A percentile compares a stretch with the other conserved stretches of the same genome.
phyloP scores from a whole-genome alignment of 1,140 invertebrate species.

The Cardiocondyla obscurior region DNA sequence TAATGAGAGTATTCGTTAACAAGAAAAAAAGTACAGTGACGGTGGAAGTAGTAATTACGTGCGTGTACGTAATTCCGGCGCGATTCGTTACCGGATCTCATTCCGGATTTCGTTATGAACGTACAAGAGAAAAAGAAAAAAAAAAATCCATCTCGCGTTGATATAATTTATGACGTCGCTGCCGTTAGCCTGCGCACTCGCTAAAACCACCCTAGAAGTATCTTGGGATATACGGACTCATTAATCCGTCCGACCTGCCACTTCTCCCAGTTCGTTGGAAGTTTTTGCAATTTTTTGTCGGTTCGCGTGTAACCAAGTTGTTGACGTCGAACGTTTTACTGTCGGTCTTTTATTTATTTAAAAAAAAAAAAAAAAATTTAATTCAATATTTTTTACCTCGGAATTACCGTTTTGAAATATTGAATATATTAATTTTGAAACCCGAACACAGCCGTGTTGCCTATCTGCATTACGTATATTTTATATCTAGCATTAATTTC shows the following conservation, averaged over 20 bases:
- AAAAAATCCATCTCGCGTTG: neutral
- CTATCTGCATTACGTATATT: neutral
- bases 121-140: conserved; percentile 24
- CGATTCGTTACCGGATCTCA: conserved; percentile 21
- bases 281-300: neutral
- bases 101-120: neutral
- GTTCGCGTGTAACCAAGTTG: neutral
- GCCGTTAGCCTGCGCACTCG: neutral
- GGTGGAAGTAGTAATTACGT: conserved; percentile 25
- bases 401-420: neutral
- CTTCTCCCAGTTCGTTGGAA: neutral
- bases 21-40: conserved; percentile 33
- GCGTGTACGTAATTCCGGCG: conserved; percentile 1
- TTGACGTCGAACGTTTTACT: neutral
- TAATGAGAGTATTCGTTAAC: conserved; percentile 37
- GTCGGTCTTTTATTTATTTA: neutral
- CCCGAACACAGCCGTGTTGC: neutral
- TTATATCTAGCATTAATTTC: neutral
- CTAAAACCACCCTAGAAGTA: neutral
- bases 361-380: too few relatives aligned
- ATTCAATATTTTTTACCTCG: neutral
- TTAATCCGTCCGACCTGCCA: neutral
- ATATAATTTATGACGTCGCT: conserved; percentile 16
- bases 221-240: conserved; percentile 10
- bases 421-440: neutral